Evolutionary conservation across 2,888 invertebrate species (phyloP), one percentile per base, ranked within the genome.

Genomic region (Lasiommata megera): DNA sequence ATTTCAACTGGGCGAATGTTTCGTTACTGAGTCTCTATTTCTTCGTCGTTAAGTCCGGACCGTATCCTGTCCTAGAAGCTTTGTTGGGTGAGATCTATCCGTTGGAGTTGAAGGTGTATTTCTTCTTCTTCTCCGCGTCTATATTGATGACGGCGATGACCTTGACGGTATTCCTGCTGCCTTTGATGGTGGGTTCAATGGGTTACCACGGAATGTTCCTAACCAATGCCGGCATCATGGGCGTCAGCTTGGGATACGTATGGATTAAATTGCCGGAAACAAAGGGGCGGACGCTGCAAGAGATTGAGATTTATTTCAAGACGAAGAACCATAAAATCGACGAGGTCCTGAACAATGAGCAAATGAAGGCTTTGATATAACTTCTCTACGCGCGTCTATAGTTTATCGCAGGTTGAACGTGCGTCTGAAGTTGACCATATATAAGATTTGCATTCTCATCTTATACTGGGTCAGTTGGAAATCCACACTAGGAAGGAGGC

Each of bases 11-110:
- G 51, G 38, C 16, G 7, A 51, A n/a, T 1, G n/a, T 51, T 3
- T 11, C 3, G 0, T 29, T 51, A 17, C 28, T 51, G 0, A 37
- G 38, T 28, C 9, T 51, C 1, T 51, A 51, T 11, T 51, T 51
- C 38, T 40, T 51, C 7, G 28, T 51, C 3, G 16, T 40, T 7
- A 51, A 51, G 9, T 18, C 38, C 1, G 51, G 51, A 1, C 51
- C 51, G 9, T 51, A 51, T 28, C 51, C 51, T 0, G 8, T 51
- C 9, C 7, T 51, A 11, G 51, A 51, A 29, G 37, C 51, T 6
- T 11, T 51, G 3, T n/a, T 51, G 6, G 51, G 51, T 7, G 51
- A 51, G 14, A 51, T 51, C 9, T 51, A 38, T n/a, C 51, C 51
- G 38, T n/a, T 51, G 38, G 51, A 51, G 16, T 38, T 51, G 16